A percentile compares a stretch with the other conserved stretches of the same genome.
These are phyloP conservation scores for Bellardia pandia DNA, from an alignment of 2,888 invertebrate species.

Conservation along the genomic window DNA sequence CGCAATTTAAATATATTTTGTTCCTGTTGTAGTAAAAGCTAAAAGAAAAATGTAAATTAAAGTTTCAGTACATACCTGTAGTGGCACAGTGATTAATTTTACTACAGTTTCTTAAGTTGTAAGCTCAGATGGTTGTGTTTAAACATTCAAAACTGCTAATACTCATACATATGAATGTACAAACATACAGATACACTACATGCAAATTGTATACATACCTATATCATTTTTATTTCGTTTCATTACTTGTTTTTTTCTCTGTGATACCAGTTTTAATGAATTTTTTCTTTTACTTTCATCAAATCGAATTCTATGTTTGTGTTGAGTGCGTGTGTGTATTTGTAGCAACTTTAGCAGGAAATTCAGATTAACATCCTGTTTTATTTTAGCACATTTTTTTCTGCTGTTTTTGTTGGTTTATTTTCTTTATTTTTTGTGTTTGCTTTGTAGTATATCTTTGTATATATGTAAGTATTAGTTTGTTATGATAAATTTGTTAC, in stretches of 20 bases:
- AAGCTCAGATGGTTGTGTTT: background rate
- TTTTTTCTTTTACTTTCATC: constrained; percentile 1
- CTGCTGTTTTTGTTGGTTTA: background rate
- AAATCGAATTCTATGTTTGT: background rate
- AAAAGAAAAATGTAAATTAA: background rate
- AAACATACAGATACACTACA: no score
- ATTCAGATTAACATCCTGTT: constrained; percentile 63
- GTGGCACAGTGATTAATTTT: background rate
- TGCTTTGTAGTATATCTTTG: background rate
- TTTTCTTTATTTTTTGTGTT: background rate
- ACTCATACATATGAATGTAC: background rate
- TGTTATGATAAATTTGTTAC: constrained; percentile 18
- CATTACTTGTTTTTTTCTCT: background rate
- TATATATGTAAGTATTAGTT: background rate
- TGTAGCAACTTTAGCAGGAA: constrained; percentile 48
- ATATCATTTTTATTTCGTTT: background rate
- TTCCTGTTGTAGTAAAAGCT: background rate
- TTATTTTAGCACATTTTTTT: constrained; percentile 8
- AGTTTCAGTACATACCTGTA: background rate
- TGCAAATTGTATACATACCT: background rate
- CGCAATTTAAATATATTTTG: background rate
- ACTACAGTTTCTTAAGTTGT: background rate
- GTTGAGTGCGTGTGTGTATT: background rate
- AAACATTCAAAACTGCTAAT: no score
- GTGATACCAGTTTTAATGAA: background rate